Base-by-base conservation (phyloP, 2,888 invertebrate genomes). In the Clanis bilineata region DNA sequence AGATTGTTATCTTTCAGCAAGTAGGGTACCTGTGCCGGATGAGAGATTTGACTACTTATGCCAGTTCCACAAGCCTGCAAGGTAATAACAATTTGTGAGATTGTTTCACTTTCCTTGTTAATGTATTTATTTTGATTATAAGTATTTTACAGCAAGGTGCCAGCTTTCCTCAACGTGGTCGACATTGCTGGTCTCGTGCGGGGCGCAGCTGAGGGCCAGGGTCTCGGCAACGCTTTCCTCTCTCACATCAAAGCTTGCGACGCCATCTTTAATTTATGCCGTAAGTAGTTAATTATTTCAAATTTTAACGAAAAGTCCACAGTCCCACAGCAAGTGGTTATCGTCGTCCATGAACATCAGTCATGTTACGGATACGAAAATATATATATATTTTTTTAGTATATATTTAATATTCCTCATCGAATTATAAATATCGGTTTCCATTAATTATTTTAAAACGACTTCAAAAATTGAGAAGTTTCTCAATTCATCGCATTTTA, bases 161-260 rank as follows among this genome's bases (percentile, higher is more conserved):
- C 99, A 12, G 99, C 99, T 0, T 99, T 96, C 86, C 92, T 99
- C 67, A 99, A 98, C 85, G 97, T 99, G 36, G 98, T 98, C 32
- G 99, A 99, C 85, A 99, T 99, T 75, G 99, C 99, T 59, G 99
- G 99, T 9, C 92, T 99, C 67, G 99, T 99, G 39, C 97, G 98
- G 79, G 99, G 99, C 32, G 99, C 99, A 1, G 97, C 98, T 3
- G 98, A 99, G 83, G 99, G 99, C 0, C 98, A 99, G 87, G 99
- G 99, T 1, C 93, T 99, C 60, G 99, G 99, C 77, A 99, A 99
- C 86, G 98, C 98, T 64, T 99, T 99, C 89, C 94, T 99, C 51
- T 98, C 99, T 4, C 98, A 99, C 88, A 99, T 99, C 79, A 97
- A 96, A 84, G 99, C 99, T 15, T 99, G 99, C 84, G 99, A 99